These are phyloP conservation scores for Ptychochromis oligacanthus DNA, from an alignment of 2,113 vertebrate species.

Conservation along the genomic window DNA sequence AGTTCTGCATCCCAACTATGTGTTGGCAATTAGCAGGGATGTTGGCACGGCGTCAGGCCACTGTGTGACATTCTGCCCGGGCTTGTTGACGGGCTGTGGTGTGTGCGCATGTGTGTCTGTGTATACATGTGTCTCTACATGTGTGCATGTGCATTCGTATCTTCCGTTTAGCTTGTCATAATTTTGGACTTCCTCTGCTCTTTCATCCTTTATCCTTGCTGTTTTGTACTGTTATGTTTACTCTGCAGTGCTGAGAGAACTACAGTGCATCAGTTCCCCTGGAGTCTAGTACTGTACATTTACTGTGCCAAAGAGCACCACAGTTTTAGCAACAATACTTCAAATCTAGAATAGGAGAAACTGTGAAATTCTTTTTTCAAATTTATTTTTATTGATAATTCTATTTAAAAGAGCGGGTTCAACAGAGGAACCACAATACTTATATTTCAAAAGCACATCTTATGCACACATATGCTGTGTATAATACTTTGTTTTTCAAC, in stretches of 20 bases:
- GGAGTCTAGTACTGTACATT: not conserved
- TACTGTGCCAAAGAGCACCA: not conserved
- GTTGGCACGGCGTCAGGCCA: conserved; percentile 63
- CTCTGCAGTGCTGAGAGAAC: not conserved
- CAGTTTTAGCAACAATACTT: not conserved
- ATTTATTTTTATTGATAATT: not conserved
- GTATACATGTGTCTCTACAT: conserved; percentile 1
- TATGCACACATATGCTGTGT: no score
- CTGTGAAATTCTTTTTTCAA: not conserved
- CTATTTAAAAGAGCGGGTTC: no score
- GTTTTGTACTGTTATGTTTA: conserved; percentile 5
- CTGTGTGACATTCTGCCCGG: conserved; percentile 67
- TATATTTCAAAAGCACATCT: not conserved
- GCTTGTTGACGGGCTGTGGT: conserved; percentile 63
- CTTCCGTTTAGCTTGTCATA: conserved; percentile 19
- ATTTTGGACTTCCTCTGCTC: conserved; percentile 14
- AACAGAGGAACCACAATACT: not conserved
- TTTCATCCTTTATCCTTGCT: conserved; percentile 7
- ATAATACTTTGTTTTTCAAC: no score
- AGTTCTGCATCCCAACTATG: conserved; percentile 76
- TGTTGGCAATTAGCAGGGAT: conserved; percentile 79
- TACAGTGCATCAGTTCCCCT: not conserved
- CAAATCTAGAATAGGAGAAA: not conserved
- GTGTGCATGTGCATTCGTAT: conserved; percentile 6
- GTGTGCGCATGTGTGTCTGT: conserved; percentile 18